A percentile compares a stretch with the other conserved stretches of the same genome.
Conservation (phyloP, 2,113 vertebrate genomes). For the Dunckerocampus dactyliophorus region DNA sequence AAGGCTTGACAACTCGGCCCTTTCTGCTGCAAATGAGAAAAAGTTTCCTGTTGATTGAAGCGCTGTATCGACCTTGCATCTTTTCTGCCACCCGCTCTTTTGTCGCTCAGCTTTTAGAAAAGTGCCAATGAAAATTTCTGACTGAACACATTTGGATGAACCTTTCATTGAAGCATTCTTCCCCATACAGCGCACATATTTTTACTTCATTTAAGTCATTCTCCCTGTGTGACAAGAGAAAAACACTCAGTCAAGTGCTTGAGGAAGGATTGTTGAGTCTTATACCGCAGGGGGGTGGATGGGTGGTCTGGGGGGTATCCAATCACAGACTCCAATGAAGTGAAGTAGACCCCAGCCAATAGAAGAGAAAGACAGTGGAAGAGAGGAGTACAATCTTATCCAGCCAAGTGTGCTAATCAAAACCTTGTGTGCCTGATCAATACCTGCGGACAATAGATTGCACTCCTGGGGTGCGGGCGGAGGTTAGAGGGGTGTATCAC, state of each 20-base stretch:
- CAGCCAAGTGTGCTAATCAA: constrained; percentile 73
- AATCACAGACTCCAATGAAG: constrained; percentile 59
- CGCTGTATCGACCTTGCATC: constrained; percentile 56
- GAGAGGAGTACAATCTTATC: constrained; percentile 54
- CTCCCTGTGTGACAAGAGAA: constrained; percentile 34
- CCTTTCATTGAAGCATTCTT: background rate
- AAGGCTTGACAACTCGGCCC: constrained; percentile 46
- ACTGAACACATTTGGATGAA: constrained; percentile 2
- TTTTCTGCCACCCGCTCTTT: constrained; percentile 32
- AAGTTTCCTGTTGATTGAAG: constrained; percentile 55
- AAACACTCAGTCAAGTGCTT: constrained; percentile 53
- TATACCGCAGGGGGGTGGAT: constrained; percentile 11
- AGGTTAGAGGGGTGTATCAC: constrained; percentile 56
- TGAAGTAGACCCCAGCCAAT: constrained; percentile 49
- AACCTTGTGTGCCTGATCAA: constrained; percentile 67
- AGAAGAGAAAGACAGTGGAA: constrained; percentile 41
- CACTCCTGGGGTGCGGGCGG: constrained; percentile 58
- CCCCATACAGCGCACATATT: background rate
- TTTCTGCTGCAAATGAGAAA: constrained; percentile 58
- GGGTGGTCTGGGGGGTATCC: constrained; percentile 39
- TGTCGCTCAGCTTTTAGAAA: constrained; percentile 33
- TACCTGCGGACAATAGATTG: constrained; percentile 71
- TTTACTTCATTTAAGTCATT: constrained; percentile 23
- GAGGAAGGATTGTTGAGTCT: constrained; percentile 32
- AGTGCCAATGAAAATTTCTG: constrained; percentile 17